These are phyloP conservation scores for Paedocypris micromegethes DNA, from an alignment of 2,797 vertebrate species.

Conservation along the genomic window DNA sequence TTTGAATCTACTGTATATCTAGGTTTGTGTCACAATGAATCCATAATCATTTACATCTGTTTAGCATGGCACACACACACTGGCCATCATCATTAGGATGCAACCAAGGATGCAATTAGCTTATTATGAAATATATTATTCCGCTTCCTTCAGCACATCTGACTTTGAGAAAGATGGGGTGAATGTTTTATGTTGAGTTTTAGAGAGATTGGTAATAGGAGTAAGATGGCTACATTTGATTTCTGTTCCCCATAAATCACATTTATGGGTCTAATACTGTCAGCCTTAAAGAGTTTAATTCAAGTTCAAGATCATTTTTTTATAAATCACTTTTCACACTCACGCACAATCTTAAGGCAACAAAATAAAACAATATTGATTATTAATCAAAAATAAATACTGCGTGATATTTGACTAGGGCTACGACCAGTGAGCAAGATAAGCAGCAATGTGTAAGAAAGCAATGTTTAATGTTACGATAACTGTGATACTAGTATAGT, in stretches of 20 bases:
- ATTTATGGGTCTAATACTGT: conserved; percentile 31
- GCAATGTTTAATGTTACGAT: no score
- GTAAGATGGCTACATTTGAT: conserved; percentile 25
- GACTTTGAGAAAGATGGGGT: conserved; percentile 25
- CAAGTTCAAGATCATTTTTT: no score
- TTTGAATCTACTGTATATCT: conserved; percentile 15
- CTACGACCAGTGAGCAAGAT: no score
- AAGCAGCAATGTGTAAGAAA: no score
- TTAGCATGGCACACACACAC: conserved; percentile 30
- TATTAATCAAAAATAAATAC: no score
- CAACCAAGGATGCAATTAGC: conserved; percentile 35
- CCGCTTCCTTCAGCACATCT: conserved; percentile 8
- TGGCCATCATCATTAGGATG: conserved; percentile 34
- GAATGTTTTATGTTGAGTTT: conserved; percentile 21
- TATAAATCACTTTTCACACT: no score
- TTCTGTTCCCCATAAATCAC: conserved; percentile 12
- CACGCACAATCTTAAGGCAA: no score
- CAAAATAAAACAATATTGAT: no score
- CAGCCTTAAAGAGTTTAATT: neutral
- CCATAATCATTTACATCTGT: conserved; percentile 13
- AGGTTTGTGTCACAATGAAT: conserved; percentile 1
- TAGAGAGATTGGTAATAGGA: conserved; percentile 9
- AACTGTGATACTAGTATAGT: no score
- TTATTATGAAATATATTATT: conserved; percentile 44
- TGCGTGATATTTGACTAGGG: no score